Evolutionary conservation across 2,888 invertebrate species (phyloP).

Genomic region (Tetragonula carbonaria): DNA sequence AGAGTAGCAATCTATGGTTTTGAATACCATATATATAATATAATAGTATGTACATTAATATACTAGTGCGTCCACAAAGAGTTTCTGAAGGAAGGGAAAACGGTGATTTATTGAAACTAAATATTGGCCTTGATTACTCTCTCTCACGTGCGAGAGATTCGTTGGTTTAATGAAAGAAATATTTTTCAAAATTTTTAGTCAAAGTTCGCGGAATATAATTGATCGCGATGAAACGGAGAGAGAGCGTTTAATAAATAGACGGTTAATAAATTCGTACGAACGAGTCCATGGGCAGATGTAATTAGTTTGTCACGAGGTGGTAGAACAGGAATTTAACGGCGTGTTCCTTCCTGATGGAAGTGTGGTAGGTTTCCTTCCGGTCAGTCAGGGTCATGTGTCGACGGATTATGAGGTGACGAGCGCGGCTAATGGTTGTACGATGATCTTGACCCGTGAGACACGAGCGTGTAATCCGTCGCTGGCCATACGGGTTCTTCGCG

Average conservation of each 20-base stretch:
- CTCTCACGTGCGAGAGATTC: no score
- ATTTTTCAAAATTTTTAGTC: no score
- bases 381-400: slow-evolving; percentile 78
- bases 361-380: slow-evolving; percentile 70
- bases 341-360: slow-evolving; percentile 53
- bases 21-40: no score
- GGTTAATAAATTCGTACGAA: neutral
- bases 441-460: slow-evolving; percentile 80
- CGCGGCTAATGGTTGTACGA: slow-evolving; percentile 77
- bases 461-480: slow-evolving; percentile 78
- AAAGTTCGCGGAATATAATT: no score
- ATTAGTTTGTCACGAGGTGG: slow-evolving; percentile 35
- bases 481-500: slow-evolving; percentile 52
- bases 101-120: no score
- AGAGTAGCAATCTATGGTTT: no score
- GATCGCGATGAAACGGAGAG: no score
- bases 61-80: no score
- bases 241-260: neutral
- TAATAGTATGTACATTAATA: no score
- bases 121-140: no score
- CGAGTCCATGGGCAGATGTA: neutral
- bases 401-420: slow-evolving; percentile 81
- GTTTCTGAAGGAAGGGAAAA: no score
- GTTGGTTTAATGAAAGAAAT: no score
- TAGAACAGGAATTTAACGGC: slow-evolving; percentile 49